Percentiles rank a stretch among this genome's conserved stretches.
phyloP scores from a whole-genome alignment of 2,888 invertebrate species.

The Callinectes sapidus region DNA sequence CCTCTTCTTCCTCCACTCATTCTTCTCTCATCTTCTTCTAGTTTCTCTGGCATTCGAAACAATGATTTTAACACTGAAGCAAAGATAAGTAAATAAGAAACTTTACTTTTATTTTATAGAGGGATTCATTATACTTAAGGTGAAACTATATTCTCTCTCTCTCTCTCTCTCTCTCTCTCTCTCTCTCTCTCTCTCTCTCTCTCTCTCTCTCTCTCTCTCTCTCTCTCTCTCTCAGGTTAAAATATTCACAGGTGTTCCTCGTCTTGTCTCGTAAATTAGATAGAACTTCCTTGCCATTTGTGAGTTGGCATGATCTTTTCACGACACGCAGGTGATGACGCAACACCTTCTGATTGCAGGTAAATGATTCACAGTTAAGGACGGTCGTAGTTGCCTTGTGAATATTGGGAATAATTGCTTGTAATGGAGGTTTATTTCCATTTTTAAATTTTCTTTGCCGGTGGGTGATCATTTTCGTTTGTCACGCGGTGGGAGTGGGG shows the following conservation, averaged over 20 bases:
- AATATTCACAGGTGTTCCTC: background rate
- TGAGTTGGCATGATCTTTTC: background rate
- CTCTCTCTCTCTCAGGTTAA: background rate
- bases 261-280: background rate
- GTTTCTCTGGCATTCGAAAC: background rate
- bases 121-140: background rate
- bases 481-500: background rate
- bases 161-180: slow-evolving; percentile 14
- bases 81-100: background rate
- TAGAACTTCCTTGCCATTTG: background rate
- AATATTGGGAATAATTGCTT: background rate
- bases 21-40: background rate
- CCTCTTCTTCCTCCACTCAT: background rate
- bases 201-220: slow-evolving; percentile 15
- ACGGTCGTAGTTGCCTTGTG: background rate
- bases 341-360: background rate
- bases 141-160: background rate
- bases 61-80: background rate
- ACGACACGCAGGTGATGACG: background rate
- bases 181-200: slow-evolving; percentile 8
- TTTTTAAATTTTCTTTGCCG: background rate
- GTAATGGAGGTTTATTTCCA: background rate
- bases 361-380: background rate
- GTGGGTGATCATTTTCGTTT: background rate
- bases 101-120: background rate